phyloP scores from a whole-genome alignment of 2,113 vertebrate genomes.

The Camelus dromedarius region DNA sequence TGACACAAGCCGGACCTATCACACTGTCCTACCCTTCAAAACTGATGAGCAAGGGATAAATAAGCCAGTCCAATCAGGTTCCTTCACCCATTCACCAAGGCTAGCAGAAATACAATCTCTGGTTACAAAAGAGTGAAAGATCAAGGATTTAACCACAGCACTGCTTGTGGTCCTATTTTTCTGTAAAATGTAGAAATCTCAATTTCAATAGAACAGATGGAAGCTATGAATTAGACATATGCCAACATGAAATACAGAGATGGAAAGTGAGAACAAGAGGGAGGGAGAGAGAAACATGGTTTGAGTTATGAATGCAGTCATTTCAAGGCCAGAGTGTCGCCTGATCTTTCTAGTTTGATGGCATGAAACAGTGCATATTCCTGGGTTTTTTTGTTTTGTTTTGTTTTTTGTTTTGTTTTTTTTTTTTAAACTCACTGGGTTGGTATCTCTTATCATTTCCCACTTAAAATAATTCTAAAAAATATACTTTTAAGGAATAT shows the following conservation, averaged over 20 bases:
- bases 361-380: not conserved
- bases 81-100: not conserved
- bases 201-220: not conserved
- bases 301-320: not conserved
- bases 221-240: not conserved
- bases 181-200: not conserved
- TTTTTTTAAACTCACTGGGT: not conserved
- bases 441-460: not conserved
- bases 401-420: not conserved
- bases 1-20: not conserved
- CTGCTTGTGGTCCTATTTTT: not conserved
- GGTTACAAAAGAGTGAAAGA: not conserved
- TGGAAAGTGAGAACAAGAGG: not conserved
- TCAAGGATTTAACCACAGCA: not conserved
- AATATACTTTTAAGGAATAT: not conserved
- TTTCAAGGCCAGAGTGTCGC: not conserved
- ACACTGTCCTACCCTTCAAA: not conserved
- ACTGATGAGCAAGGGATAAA: not conserved
- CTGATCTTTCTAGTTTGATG: not conserved
- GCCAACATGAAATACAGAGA: not conserved
- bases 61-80: not conserved
- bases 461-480: not conserved
- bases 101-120: fast-evolving
- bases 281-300: not conserved
- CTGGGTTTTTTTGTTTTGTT: not conserved